Base-by-base conservation (phyloP, 23 tunicate species). In the Oikopleura dioica region DNA sequence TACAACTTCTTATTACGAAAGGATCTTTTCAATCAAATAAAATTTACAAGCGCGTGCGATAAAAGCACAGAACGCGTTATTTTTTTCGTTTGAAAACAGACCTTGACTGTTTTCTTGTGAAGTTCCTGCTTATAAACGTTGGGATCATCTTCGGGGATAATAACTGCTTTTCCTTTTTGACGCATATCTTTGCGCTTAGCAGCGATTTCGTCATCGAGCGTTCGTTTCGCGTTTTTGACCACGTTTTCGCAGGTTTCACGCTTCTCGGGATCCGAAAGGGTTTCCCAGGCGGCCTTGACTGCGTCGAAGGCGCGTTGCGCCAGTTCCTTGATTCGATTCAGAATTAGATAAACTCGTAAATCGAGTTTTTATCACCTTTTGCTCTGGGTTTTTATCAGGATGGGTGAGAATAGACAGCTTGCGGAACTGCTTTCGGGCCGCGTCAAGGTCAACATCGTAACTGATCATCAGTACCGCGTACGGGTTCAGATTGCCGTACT, bases 261-360 rank as follows among this genome's bases (percentile, higher is more conserved):
- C 75, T 83, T 84, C 35, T 92, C 84, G 38, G 81, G 85, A 67
- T 83, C 59, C 77, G 79, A 83, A 0, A 92, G 80, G 16, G 85
- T 72, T 38, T 92, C 99, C 99, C 99, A 92, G 1, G 99, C 78
- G 75, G 83, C 83, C 58, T 92, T 92, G 50, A 92, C 92, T 76
- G 99, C 99, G 26, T 63, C 72, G 33, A 63, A 63, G 2, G 72
- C 72, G 4, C 33, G 16, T 63, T 63, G 72, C 4, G 72, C 72
- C 2, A 2, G 30, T 28, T 63, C 72, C 72, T 63, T 9, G 55
- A n/a, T n/a, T 9, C 55, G 55, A 44, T 44, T 44, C 9, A 44
- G 55, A 44, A 44, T 44, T 44, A 44, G 9, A 9, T n/a, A n/a
- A n/a, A n/a, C n/a, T n/a, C n/a, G n/a, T n/a, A n/a, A n/a, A n/a